These are phyloP conservation scores for Thripadectes ignobilis DNA, from an alignment of 2,797 vertebrate species.

Conservation along the genomic window DNA sequence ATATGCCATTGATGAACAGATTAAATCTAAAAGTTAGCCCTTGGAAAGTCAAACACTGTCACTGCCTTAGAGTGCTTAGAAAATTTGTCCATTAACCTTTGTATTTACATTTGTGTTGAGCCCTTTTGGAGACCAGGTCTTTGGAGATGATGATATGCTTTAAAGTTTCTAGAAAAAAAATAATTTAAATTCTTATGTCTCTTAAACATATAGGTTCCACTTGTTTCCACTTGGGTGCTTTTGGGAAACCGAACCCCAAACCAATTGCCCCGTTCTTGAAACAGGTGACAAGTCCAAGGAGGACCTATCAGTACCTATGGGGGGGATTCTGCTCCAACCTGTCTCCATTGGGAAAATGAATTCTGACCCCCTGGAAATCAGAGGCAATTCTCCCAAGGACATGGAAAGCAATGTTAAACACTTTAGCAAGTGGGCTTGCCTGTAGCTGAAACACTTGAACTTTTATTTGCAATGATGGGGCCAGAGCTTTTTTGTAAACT, in stretches of 20 bases:
- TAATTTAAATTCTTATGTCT: neutral
- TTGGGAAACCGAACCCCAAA: neutral
- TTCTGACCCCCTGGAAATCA: neutral
- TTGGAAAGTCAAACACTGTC: neutral
- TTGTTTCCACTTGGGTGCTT: neutral
- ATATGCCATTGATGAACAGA: neutral
- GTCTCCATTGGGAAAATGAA: neutral
- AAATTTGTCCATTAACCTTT: neutral
- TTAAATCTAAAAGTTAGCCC: neutral
- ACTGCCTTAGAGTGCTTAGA: neutral
- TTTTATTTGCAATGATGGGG: neutral
- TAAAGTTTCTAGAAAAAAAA: neutral
- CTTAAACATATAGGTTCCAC: neutral
- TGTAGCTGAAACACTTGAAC: neutral
- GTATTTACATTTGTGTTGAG: neutral
- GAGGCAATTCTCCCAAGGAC: neutral
- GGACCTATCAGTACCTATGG: neutral
- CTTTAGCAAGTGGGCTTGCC: neutral
- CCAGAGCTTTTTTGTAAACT: neutral
- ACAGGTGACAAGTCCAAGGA: neutral
- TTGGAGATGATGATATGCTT: neutral
- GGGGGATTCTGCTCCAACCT: neutral
- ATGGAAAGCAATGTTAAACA: neutral
- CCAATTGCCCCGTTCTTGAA: rapidly evolving
- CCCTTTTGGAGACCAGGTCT: neutral